A percentile compares a stretch with the other conserved stretches of the same genome.
Evolutionary conservation across 2,888 invertebrate genomes (phyloP).

Genomic region (Mesodorylaimus sp.): DNA sequence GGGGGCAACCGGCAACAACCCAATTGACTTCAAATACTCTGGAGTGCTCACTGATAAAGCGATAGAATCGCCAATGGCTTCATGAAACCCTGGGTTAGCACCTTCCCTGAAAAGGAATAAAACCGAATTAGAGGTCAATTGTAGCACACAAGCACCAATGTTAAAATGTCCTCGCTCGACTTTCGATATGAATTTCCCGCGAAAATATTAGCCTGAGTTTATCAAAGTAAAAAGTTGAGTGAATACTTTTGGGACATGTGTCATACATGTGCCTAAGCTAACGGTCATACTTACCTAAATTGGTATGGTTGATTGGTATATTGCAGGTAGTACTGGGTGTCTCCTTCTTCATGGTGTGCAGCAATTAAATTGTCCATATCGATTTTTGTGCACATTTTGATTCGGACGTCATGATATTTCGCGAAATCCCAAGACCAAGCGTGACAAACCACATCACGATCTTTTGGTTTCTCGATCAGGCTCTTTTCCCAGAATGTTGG

Average conservation of each 20-base stretch:
- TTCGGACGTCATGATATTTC: neutral
- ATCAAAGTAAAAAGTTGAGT: neutral
- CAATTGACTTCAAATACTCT: slow-evolving; percentile 44
- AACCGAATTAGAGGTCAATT: too few relatives aligned
- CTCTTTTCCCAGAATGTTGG: slow-evolving; percentile 11
- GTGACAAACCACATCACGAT: slow-evolving; percentile 10
- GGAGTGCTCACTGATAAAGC: slow-evolving; percentile 49
- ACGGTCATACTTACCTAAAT: slow-evolving; percentile 23
- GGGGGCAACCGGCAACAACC: slow-evolving; percentile 45
- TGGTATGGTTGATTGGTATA: slow-evolving; percentile 49
- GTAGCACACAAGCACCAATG: too few relatives aligned
- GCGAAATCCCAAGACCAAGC: slow-evolving; percentile 24
- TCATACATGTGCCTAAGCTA: too few relatives aligned
- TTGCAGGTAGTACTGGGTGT: slow-evolving; percentile 53
- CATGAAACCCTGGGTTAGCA: slow-evolving; percentile 13
- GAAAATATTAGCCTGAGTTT: too few relatives aligned
- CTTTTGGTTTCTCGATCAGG: slow-evolving; percentile 16
- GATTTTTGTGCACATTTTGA: neutral
- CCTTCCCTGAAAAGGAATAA: slow-evolving; percentile 24
- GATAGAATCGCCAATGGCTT: slow-evolving; percentile 46
- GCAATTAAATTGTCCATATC: slow-evolving; percentile 68
- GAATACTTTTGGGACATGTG: neutral
- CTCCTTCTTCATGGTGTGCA: slow-evolving; percentile 68
- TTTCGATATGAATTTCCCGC: too few relatives aligned
- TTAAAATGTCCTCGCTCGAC: too few relatives aligned